Base-by-base conservation (phyloP, 2,797 vertebrate species). In the Microctenopoma lineatum region DNA sequence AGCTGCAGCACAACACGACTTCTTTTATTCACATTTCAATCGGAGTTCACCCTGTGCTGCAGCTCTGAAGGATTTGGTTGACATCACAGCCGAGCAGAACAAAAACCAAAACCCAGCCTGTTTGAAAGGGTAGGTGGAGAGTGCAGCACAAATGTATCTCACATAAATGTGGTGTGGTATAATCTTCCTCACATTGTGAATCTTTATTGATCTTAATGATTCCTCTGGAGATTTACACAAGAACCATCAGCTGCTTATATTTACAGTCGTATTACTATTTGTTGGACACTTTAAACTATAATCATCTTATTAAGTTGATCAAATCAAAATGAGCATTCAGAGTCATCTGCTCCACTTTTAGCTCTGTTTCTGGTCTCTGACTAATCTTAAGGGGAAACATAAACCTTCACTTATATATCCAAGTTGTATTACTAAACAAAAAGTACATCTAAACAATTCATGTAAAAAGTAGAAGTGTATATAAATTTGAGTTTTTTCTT, bases 1-100 rank as follows among this genome's bases (percentile, higher is more conserved):
- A 4, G 54, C 53, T 12, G 60, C 52, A 53, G 36, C 36, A 10
- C 29, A 75, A 38, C 42, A 15, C 3, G 1, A 16, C 46, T 66
- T 71, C 32, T 55, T 29, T 59, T 29, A 7, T 46, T 36, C 47
- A 18, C 4, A 2, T 63, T 72, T 29, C 16, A 42, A 57, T 67
- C 63, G 1, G 44, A 62, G 60, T 55, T 69, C 10, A 34, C 29
- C 46, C 73, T 61, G 63, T 5, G 6, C 54, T 34, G 68, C 64
- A 38, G 66, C 68, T 70, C 52, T 0, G 41, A 14, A 57, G 45
- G 76, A 65, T 44, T 67, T 45, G 14, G 14, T 1, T 55, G 26
- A 59, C 58, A 41, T 60, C 50, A 57, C 53, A 56, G 18, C 5
- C 36, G 29, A 47, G 21, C 3, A 6, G 32, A 44, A 64, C 10